These are phyloP conservation scores for Lepas anatifera DNA, from an alignment of 2,888 invertebrate species.

Conservation along the genomic window DNA sequence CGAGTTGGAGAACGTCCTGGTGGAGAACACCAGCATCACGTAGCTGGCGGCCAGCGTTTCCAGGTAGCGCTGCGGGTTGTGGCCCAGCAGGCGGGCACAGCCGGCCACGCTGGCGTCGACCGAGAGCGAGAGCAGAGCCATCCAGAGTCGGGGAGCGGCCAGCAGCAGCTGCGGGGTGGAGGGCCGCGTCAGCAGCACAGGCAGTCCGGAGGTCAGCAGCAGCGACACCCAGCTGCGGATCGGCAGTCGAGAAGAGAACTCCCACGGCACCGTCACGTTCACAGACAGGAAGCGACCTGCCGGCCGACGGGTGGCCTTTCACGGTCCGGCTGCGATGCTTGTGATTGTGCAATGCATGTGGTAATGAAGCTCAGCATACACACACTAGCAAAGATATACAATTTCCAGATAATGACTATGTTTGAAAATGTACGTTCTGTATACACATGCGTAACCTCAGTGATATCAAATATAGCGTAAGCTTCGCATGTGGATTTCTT, in stretches of 20 bases:
- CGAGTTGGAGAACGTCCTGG: slow-evolving; percentile 78
- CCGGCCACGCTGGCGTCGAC: slow-evolving; percentile 69
- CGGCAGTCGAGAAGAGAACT: slow-evolving; percentile 72
- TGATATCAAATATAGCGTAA: too few species aligned
- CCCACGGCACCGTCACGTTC: slow-evolving; percentile 72
- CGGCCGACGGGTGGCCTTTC: neutral
- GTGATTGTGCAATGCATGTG: too few species aligned
- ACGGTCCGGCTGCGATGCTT: neutral
- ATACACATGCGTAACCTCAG: too few species aligned
- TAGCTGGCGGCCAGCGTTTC: slow-evolving; percentile 71
- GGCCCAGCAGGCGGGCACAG: slow-evolving; percentile 37
- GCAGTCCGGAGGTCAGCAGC: slow-evolving; percentile 58
- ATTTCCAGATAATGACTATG: too few species aligned
- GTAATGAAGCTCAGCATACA: too few species aligned
- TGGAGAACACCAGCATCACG: slow-evolving; percentile 66
- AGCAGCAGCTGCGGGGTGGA: slow-evolving; percentile 48
- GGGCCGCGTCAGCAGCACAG: slow-evolving; percentile 53
- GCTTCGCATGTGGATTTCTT: too few species aligned
- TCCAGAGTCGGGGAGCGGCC: slow-evolving; percentile 59
- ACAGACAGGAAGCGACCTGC: slow-evolving; percentile 48
- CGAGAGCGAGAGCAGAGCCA: slow-evolving; percentile 61
- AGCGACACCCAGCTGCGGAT: slow-evolving; percentile 62
- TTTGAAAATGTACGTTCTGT: too few species aligned
- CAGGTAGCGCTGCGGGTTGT: slow-evolving; percentile 38
- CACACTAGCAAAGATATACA: too few species aligned